Evolutionary conservation across 2,113 vertebrate genomes (phyloP).

Genomic region (Clarias gariepinus): DNA sequence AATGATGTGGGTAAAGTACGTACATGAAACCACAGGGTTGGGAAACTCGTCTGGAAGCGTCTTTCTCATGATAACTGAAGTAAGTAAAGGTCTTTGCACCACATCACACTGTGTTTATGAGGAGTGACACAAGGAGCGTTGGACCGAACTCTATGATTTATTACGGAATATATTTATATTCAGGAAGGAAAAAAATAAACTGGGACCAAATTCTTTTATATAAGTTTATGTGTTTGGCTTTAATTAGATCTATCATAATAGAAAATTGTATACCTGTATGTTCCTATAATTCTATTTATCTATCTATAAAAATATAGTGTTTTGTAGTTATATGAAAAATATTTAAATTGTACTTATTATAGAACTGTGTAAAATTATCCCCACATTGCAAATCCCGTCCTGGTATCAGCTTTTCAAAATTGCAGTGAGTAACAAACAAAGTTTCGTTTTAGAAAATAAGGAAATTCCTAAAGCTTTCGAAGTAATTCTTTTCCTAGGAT

Average conservation of each 20-base stretch:
- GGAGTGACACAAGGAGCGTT: background rate
- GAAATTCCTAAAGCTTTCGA: background rate
- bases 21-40: slow-evolving; percentile 12
- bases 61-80: background rate
- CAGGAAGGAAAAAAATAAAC: background rate
- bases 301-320: background rate
- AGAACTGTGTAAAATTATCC: background rate
- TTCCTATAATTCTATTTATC: too few species aligned
- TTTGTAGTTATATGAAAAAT: background rate
- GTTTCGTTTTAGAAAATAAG: background rate
- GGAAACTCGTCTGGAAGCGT: slow-evolving; percentile 7
- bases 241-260: background rate
- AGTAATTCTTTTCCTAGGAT: background rate
- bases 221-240: background rate
- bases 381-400: background rate
- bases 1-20: slow-evolving; percentile 23
- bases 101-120: background rate
- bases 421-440: background rate
- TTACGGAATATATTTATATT: background rate
- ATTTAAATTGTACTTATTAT: background rate
- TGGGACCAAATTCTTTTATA: background rate
- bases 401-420: background rate
- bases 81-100: background rate
- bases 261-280: too few species aligned
- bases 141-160: background rate